phyloP scores from a whole-genome alignment of 2,797 vertebrate species.

The Microchirus variegatus region DNA sequence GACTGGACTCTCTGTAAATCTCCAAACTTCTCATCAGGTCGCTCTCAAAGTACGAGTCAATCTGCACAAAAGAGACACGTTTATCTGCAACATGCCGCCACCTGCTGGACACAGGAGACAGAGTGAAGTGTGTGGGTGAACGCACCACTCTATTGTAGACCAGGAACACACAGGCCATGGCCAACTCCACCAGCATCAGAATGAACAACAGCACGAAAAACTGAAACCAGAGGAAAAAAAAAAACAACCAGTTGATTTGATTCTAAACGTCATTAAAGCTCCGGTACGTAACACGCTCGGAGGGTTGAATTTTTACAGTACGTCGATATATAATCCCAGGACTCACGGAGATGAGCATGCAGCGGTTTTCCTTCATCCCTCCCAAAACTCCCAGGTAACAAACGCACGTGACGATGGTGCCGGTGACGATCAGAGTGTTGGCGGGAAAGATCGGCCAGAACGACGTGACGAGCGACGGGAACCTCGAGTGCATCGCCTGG shows the following conservation, averaged over 20 bases:
- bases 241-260: neutral
- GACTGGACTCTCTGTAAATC: constrained; percentile 54
- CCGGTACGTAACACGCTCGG: too few species aligned
- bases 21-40: constrained; percentile 69
- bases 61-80: constrained; percentile 46
- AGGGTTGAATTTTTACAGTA: too few species aligned
- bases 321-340: too few species aligned
- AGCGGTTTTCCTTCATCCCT: constrained; percentile 73
- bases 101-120: neutral
- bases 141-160: constrained; percentile 68
- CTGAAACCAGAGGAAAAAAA: constrained; percentile 45
- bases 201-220: constrained; percentile 72
- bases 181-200: constrained; percentile 77
- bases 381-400: constrained; percentile 75
- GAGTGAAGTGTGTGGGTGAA: neutral
- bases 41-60: constrained; percentile 64
- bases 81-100: neutral
- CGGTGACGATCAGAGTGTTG: constrained; percentile 72
- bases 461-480: constrained; percentile 49
- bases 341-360: constrained; percentile 74
- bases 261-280: too few species aligned
- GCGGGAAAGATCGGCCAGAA: constrained; percentile 74
- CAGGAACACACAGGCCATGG: constrained; percentile 73
- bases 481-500: constrained; percentile 71
- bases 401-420: constrained; percentile 72